These are phyloP conservation scores for Solea solea DNA, from an alignment of 2,113 vertebrate species.

Conservation along the genomic window DNA sequence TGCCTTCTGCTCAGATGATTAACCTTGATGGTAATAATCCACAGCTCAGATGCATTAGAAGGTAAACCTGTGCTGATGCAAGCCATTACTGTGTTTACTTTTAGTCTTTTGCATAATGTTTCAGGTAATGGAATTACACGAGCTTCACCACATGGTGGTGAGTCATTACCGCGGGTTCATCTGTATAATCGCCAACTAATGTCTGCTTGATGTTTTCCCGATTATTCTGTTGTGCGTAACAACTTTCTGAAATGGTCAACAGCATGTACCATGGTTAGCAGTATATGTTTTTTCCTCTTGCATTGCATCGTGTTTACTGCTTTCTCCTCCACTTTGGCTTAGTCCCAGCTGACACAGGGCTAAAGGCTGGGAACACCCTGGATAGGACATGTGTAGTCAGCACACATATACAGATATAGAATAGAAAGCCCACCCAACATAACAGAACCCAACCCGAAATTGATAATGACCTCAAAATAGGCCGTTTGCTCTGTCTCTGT, in stretches of 20 bases:
- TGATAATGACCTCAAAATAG: too few species aligned
- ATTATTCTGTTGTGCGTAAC: neutral
- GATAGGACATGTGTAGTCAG: too few species aligned
- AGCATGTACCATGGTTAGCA: too few species aligned
- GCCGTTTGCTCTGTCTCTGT: too few species aligned
- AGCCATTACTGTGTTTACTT: constrained; percentile 43
- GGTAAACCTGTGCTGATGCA: constrained; percentile 26
- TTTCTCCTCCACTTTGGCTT: too few species aligned
- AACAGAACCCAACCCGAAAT: too few species aligned
- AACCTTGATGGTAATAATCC: constrained; percentile 34
- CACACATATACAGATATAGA: too few species aligned
- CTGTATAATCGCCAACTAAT: neutral
- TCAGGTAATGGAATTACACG: constrained; percentile 24
- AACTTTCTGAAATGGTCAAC: neutral
- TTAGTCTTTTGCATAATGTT: constrained; percentile 43
- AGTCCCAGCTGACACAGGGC: too few species aligned
- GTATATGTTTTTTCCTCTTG: too few species aligned
- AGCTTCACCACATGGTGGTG: neutral
- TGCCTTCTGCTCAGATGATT: constrained; percentile 17
- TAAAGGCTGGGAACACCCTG: too few species aligned
- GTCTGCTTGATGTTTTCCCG: neutral
- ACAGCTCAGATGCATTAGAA: constrained; percentile 25
- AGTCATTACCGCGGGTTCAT: constrained; percentile 9
- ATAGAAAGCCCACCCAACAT: too few species aligned
- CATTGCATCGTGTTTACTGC: too few species aligned